phyloP scores from a whole-genome alignment of 1,140 invertebrate genomes.

The Ctenoplectra terminalis region DNA sequence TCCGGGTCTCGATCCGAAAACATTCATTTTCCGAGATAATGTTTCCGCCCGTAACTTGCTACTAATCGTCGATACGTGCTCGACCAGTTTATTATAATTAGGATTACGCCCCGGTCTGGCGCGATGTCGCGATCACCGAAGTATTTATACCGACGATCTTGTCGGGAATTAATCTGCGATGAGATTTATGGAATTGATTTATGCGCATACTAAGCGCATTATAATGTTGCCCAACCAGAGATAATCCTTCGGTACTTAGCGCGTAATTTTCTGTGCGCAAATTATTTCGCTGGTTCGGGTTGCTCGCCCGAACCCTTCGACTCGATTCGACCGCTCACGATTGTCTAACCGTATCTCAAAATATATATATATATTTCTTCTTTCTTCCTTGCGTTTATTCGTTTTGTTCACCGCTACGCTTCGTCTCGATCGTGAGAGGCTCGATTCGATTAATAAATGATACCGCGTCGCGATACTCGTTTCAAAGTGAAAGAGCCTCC shows the following conservation, averaged over 20 bases:
- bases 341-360: not conserved
- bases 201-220: conserved; percentile 34
- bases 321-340: no score
- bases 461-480: conserved; percentile 1
- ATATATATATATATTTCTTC: no score
- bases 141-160: conserved; percentile 44
- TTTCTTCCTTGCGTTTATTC: not conserved
- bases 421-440: conserved; percentile 35
- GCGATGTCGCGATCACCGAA: conserved; percentile 21
- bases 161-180: conserved; percentile 36
- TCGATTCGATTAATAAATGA: conserved; percentile 11
- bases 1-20: conserved; percentile 14
- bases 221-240: conserved; percentile 14
- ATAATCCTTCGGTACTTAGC: conserved; percentile 17
- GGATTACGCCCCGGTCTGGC: conserved; percentile 14
- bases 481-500: conserved; percentile 32
- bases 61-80: conserved; percentile 29
- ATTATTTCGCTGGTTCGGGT: not conserved
- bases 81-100: conserved; percentile 45
- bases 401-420: not conserved
- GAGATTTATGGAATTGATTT: conserved; percentile 45
- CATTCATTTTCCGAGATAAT: conserved; percentile 38
- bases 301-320: not conserved
- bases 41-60: conserved; percentile 21
- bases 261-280: conserved; percentile 20